phyloP scores from a whole-genome alignment of 2,888 invertebrate genomes.

The Vannuccia rotundouncinata region DNA sequence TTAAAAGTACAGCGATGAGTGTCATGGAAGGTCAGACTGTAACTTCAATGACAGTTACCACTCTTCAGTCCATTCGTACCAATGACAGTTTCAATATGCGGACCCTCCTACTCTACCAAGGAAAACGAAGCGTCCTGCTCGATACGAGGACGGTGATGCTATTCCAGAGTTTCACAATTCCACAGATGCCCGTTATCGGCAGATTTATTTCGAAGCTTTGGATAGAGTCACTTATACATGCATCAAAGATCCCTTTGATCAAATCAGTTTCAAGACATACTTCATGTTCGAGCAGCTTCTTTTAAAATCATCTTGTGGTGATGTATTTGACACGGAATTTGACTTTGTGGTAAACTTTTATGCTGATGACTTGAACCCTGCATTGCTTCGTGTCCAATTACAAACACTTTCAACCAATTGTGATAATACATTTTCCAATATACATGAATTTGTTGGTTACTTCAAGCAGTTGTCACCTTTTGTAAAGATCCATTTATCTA shows the following conservation, averaged over 20 bases:
- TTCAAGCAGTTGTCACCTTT: constrained; percentile 19
- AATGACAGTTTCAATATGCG: constrained; percentile 23
- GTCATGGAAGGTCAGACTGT: constrained; percentile 10
- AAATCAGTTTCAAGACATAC: constrained; percentile 18
- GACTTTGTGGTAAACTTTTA: constrained; percentile 23
- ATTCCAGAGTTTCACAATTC: constrained; percentile 1
- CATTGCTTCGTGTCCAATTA: constrained; percentile 20
- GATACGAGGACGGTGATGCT: constrained; percentile 2
- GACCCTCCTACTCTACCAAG: constrained; percentile 20
- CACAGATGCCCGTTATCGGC: constrained; percentile 25
- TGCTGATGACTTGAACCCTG: constrained; percentile 19
- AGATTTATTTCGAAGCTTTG: constrained; percentile 22
- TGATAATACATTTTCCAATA: constrained; percentile 19
- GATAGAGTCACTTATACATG: constrained; percentile 27
- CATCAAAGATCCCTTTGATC: constrained; percentile 5
- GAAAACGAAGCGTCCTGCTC: background rate
- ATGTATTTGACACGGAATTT: constrained; percentile 21
- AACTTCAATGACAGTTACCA: constrained; percentile 15
- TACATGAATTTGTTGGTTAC: constrained; percentile 21
- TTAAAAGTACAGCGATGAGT: constrained; percentile 20
- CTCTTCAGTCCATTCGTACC: constrained; percentile 17
- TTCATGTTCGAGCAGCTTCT: constrained; percentile 2
- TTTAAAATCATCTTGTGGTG: constrained; percentile 27
- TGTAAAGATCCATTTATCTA: constrained; percentile 14
- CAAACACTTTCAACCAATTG: background rate